Percentiles rank a stretch among this genome's conserved stretches.
phyloP scores from a whole-genome alignment of 1,140 invertebrate genomes.

The Lutraria rhynchaena region DNA sequence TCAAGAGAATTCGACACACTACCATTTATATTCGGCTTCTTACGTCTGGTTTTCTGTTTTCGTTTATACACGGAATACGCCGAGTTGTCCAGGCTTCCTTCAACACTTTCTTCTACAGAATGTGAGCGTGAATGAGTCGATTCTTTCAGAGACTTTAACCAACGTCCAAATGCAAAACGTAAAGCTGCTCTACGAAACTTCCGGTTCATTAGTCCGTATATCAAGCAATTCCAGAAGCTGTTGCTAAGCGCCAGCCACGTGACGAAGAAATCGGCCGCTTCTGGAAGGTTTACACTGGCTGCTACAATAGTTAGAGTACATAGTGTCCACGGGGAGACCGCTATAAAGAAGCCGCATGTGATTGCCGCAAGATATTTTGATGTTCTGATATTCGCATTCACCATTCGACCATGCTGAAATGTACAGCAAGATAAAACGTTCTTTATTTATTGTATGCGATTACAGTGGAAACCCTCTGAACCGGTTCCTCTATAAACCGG shows the following conservation, averaged over 20 bases:
- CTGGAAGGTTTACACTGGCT: constrained; percentile 14
- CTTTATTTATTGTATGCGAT: neutral
- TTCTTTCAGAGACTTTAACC: constrained; percentile 26
- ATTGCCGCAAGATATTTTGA: constrained; percentile 60
- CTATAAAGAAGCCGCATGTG: constrained; percentile 62
- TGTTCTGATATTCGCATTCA: constrained; percentile 55
- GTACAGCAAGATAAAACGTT: neutral
- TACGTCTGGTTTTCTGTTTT: too few species aligned
- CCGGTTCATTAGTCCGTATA: constrained; percentile 58
- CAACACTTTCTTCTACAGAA: constrained; percentile 1
- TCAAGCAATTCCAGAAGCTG: constrained; percentile 65
- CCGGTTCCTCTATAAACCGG: too few species aligned
- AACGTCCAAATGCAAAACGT: constrained; percentile 25
- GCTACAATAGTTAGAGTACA: constrained; percentile 49
- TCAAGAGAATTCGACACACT: too few species aligned
- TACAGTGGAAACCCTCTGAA: too few species aligned
- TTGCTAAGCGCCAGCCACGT: constrained; percentile 66
- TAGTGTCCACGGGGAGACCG: constrained; percentile 63
- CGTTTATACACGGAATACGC: constrained; percentile 37
- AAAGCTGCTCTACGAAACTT: constrained; percentile 57
- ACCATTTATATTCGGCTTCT: too few species aligned
- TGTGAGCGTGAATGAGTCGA: neutral
- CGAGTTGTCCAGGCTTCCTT: neutral
- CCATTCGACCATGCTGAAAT: constrained; percentile 46
- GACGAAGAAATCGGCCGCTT: constrained; percentile 51